Conservation (phyloP, 1,140 invertebrate genomes). For the Doryteuthis pealeii region DNA sequence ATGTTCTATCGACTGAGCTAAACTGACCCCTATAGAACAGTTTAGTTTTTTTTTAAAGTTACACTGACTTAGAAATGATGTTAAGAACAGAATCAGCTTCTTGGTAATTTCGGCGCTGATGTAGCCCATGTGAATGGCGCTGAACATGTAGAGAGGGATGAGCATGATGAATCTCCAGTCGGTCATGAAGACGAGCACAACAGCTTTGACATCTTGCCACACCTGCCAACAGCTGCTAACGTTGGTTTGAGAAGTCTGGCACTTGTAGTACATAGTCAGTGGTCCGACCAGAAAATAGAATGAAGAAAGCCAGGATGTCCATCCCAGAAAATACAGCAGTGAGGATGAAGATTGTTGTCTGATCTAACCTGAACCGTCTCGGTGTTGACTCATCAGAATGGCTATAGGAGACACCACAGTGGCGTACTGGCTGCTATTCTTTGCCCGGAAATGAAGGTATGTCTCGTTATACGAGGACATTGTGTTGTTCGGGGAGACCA, state of each 20-base stretch:
- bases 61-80: too few species aligned
- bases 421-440: background rate
- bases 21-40: too few species aligned
- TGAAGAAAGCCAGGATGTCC: constrained; percentile 34
- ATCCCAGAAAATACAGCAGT: constrained; percentile 39
- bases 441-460: background rate
- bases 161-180: constrained; percentile 36
- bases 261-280: constrained; percentile 23
- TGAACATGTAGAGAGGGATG: constrained; percentile 33
- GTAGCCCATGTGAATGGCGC: constrained; percentile 38
- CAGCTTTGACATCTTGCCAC: constrained; percentile 31
- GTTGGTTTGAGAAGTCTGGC: constrained; percentile 10
- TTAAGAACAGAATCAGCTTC: too few species aligned
- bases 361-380: constrained; percentile 17
- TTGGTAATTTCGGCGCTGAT: constrained; percentile 40
- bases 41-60: too few species aligned
- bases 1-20: too few species aligned
- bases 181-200: constrained; percentile 36
- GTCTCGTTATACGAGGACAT: too few species aligned
- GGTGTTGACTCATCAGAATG: constrained; percentile 33
- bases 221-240: constrained; percentile 20
- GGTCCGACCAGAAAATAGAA: constrained; percentile 41
- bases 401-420: constrained; percentile 39
- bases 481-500: too few species aligned
- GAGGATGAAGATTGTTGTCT: constrained; percentile 36